Base-by-base conservation (phyloP, 2,888 invertebrate genomes). In the Noctua pronuba region DNA sequence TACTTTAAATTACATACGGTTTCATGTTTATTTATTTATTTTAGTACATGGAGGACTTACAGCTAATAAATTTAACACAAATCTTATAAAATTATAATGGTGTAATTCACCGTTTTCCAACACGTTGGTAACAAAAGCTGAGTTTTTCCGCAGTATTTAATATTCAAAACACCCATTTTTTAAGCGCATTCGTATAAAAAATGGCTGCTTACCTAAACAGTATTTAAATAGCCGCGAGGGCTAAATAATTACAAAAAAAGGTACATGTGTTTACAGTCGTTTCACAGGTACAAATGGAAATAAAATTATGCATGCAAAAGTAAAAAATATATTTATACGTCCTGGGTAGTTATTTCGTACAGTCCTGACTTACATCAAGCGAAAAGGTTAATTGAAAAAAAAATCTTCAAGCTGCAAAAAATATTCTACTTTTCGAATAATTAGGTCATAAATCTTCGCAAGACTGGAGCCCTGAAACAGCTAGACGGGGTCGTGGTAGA, bases 221-320 rank as follows among this genome's bases (percentile, higher is more conserved):
- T 80, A 49, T 64, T 64, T 64, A 80, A 80, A 68, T 64, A 55
- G 49, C n/a, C 21, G 10, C 11, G n/a, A 49, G 4, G 13, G 21
- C 1, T 6, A 44, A 82, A 69, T 49, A 35, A 76, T 65, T 49
- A 69, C 13, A 60, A 76, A 82, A 82, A 80, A 68, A 65, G 24
- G 6, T 35, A 80, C 35, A 35, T 6, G 13, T 80, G 31, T 31
- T 49, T 49, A 62, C 28, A 62, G 13, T 13, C 2, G 8, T 55
- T 64, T 74, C 46, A 66, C 82, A 75, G 21, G 55, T 46, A 44
- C n/a, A 82, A 77, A 52, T 66, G 41, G 35, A 76, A 66, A 66
- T 35, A 44, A 69, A 76, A 82, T 82, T 82, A 65, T 81, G 49
- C 52, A 38, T 44, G 24, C 21, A 16, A 46, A 41, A 24, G 31